phyloP scores from a whole-genome alignment of 1,140 invertebrate species.

The Holcopasites calliopsidis region DNA sequence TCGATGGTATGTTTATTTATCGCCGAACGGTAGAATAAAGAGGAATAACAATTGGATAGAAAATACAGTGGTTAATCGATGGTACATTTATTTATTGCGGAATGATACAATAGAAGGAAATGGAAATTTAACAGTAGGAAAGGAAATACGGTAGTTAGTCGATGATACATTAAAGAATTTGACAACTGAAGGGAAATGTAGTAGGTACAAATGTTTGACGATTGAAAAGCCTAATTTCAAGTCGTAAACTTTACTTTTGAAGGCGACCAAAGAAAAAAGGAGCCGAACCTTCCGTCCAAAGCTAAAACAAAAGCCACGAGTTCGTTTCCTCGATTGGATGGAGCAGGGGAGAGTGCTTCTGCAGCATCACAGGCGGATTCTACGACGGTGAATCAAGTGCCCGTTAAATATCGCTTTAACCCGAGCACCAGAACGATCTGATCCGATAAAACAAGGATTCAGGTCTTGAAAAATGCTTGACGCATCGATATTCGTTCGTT shows the following conservation, averaged over 20 bases:
- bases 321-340: not conserved
- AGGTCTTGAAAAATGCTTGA: not conserved
- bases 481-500: not conserved
- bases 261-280: constrained; percentile 17
- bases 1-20: too few species aligned
- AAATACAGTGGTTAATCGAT: too few species aligned
- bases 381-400: constrained; percentile 8
- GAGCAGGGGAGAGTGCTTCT: constrained; percentile 4
- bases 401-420: constrained; percentile 53
- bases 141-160: too few species aligned
- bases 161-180: too few species aligned
- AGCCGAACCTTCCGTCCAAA: not conserved
- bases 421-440: not conserved
- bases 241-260: constrained; percentile 2
- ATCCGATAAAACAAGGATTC: not conserved
- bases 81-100: too few species aligned
- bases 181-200: too few species aligned
- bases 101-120: too few species aligned
- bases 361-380: not conserved
- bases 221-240: too few species aligned
- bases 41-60: too few species aligned
- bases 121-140: too few species aligned
- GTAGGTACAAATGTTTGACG: too few species aligned
- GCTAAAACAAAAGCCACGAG: not conserved
- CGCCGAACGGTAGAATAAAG: too few species aligned